Percentiles rank a stretch among this genome's conserved stretches.
Evolutionary conservation across 2,888 invertebrate species (phyloP).

Genomic region (Plemyria rubiginata): DNA sequence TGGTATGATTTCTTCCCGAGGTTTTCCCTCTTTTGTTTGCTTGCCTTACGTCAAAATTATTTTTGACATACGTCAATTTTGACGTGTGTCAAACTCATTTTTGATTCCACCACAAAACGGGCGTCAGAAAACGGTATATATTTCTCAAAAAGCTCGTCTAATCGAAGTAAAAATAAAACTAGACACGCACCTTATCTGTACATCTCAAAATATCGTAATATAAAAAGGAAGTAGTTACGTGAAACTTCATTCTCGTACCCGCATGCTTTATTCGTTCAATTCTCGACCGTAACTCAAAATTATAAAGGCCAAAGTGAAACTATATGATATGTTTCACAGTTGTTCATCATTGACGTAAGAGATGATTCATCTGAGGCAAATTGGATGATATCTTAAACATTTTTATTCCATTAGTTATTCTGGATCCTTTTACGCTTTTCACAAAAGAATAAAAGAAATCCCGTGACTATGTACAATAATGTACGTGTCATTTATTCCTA

Average conservation of each 20-base stretch:
- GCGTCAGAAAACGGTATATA: neutral
- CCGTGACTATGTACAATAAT: too few relatives aligned
- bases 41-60: neutral
- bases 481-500: too few relatives aligned
- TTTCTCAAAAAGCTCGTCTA: neutral
- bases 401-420: slow-evolving; percentile 65
- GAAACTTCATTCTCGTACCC: slow-evolving; percentile 37
- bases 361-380: slow-evolving; percentile 78
- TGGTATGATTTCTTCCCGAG: neutral
- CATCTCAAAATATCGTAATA: slow-evolving; percentile 70
- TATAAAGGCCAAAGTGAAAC: slow-evolving; percentile 53
- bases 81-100: neutral
- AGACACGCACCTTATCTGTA: slow-evolving; percentile 70
- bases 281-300: slow-evolving; percentile 55
- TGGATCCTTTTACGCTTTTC: slow-evolving; percentile 61
- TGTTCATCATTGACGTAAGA: slow-evolving; percentile 69
- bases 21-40: too few relatives aligned
- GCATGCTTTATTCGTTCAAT: slow-evolving; percentile 46
- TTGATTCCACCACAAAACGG: neutral
- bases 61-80: neutral
- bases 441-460: neutral
- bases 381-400: slow-evolving; percentile 71
- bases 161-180: slow-evolving; percentile 62
- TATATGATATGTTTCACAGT: slow-evolving; percentile 46
- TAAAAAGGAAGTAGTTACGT: slow-evolving; percentile 66